phyloP scores from a whole-genome alignment of 2,888 invertebrate genomes.

The Drosophila recens region DNA sequence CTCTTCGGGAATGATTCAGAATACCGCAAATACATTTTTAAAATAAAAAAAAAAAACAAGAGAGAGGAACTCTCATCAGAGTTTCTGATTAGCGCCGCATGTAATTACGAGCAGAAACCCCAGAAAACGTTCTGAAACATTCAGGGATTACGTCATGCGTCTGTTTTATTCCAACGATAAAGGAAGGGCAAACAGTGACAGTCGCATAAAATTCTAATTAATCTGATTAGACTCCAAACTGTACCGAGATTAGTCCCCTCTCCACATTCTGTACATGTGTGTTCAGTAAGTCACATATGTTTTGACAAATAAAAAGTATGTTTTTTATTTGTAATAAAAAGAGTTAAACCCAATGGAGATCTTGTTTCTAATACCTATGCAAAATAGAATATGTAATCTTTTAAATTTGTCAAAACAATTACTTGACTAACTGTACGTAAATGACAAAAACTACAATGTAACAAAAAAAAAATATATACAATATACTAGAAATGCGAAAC shows the following conservation, averaged over 20 bases:
- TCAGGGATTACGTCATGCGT: conserved; percentile 44
- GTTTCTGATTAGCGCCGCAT: conserved; percentile 39
- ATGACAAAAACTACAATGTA: not conserved
- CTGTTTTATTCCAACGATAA: conserved; percentile 5
- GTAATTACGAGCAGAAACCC: conserved; percentile 34
- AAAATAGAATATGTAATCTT: too few species aligned
- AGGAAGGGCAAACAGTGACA: conserved; percentile 8
- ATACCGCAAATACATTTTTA: not conserved
- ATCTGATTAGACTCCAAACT: conserved; percentile 12
- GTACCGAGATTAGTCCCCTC: not conserved
- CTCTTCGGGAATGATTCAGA: conserved; percentile 6
- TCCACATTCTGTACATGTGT: too few species aligned
- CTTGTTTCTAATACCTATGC: not conserved
- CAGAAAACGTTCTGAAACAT: conserved; percentile 16
- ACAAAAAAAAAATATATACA: not conserved
- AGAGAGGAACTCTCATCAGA: conserved; percentile 10
- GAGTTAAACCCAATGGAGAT: too few species aligned
- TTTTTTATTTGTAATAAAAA: too few species aligned
- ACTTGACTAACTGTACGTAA: not conserved
- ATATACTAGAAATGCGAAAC: conserved; percentile 13
- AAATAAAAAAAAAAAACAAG: not conserved
- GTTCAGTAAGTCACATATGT: too few species aligned
- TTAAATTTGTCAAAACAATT: not conserved
- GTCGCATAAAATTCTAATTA: conserved; percentile 24
- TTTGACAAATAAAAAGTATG: too few species aligned